These are phyloP conservation scores for Paramuricea clavata DNA, from an alignment of 92 coral and sea anemone genomes.

Conservation along the genomic window DNA sequence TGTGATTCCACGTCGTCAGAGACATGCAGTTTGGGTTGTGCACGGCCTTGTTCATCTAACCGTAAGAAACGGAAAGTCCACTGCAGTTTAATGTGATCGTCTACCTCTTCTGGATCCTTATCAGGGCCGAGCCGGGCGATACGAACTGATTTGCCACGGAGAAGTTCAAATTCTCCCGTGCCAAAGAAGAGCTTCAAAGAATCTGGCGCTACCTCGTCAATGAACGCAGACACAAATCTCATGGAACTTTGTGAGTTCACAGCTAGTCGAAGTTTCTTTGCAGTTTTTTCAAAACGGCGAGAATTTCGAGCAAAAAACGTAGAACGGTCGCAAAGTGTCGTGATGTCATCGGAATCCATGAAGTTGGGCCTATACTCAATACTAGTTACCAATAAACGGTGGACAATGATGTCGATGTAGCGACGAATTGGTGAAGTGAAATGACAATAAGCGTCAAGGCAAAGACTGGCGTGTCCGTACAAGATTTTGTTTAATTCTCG, in stretches of 20 bases:
- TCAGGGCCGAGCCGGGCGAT: conserved; percentile 74
- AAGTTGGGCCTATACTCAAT: neutral
- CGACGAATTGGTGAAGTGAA: conserved; percentile 97
- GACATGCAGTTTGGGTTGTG: neutral
- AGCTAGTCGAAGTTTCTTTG: conserved; percentile 74
- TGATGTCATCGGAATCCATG: conserved; percentile 63
- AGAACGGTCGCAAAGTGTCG: conserved; percentile 78
- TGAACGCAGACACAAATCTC: conserved; percentile 61
- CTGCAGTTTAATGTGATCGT: neutral
- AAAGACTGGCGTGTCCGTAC: conserved; percentile 64
- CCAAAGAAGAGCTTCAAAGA: neutral
- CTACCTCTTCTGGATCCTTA: conserved; percentile 36
- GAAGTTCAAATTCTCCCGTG: conserved; percentile 63
- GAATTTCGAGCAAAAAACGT: conserved; percentile 72
- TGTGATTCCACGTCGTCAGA: neutral
- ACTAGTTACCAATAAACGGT: conserved; percentile 69
- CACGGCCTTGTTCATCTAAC: neutral
- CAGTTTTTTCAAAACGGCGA: conserved; percentile 70
- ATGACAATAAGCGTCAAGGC: conserved; percentile 74
- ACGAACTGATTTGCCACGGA: conserved; percentile 64
- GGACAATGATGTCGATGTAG: conserved; percentile 88
- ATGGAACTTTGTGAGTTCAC: conserved; percentile 56
- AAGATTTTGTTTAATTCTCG: neutral
- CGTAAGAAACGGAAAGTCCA: conserved; percentile 29
- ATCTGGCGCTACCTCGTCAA: conserved; percentile 70